Conservation (phyloP, 2,797 vertebrate genomes). For the Botia kubotai region DNA sequence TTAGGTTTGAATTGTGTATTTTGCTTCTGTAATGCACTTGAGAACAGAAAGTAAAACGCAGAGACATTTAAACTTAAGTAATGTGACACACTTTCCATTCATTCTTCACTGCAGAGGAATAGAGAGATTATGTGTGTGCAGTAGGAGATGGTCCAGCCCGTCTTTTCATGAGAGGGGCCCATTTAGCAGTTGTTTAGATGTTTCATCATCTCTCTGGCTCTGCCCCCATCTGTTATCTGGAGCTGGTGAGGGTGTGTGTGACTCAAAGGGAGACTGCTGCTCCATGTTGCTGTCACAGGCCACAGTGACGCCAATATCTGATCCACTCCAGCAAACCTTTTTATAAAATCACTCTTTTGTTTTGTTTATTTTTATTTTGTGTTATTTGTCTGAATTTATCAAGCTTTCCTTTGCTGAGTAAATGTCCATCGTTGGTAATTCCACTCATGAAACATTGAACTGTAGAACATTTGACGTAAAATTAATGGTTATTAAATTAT, state of each 20-base stretch:
- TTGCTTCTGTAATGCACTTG: not conserved
- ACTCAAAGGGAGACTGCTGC: constrained; percentile 30
- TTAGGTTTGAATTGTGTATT: too few relatives aligned
- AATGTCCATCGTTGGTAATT: too few relatives aligned
- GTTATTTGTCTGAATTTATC: not conserved
- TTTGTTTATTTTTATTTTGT: not conserved
- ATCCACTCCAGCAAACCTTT: not conserved
- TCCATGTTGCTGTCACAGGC: not conserved
- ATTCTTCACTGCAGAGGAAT: constrained; percentile 17
- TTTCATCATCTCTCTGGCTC: constrained; percentile 69
- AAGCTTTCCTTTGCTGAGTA: not conserved
- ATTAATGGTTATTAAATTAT: too few relatives aligned
- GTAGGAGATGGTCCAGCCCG: not conserved
- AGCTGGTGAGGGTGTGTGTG: constrained; percentile 44
- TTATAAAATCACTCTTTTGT: not conserved
- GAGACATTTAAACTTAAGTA: constrained; percentile 33
- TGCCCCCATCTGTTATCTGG: constrained; percentile 67
- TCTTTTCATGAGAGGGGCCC: constrained; percentile 60
- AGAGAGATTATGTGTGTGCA: constrained; percentile 18
- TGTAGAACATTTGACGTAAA: too few relatives aligned
- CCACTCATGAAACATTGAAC: too few relatives aligned
- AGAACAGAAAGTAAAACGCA: constrained; percentile 6
- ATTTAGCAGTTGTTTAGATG: constrained; percentile 54
- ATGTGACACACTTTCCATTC: not conserved
- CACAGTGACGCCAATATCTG: constrained; percentile 2